These are phyloP conservation scores for Calameuta filiformis DNA, from an alignment of 2,888 invertebrate genomes.

Conservation along the genomic window DNA sequence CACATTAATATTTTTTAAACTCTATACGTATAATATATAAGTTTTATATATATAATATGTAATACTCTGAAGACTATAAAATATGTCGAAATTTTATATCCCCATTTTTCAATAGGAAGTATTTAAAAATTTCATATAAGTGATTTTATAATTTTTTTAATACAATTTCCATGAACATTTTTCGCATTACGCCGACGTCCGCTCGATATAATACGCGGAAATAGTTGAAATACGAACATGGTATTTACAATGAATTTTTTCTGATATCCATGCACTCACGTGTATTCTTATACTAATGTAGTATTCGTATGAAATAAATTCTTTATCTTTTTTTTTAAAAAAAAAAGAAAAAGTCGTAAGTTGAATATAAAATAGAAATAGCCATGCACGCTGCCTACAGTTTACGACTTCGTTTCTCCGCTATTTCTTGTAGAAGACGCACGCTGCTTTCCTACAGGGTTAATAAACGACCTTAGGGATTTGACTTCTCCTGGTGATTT, in stretches of 20 bases:
- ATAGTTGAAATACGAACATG: not conserved
- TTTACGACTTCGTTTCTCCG: not conserved
- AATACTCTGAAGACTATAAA: too few relatives aligned
- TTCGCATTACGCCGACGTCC: not conserved
- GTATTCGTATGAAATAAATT: not conserved
- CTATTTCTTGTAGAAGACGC: not conserved
- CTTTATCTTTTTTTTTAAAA: not conserved
- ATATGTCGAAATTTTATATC: too few relatives aligned
- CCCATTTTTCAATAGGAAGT: too few relatives aligned
- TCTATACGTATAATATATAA: too few relatives aligned
- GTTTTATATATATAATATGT: too few relatives aligned
- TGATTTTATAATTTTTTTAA: too few relatives aligned
- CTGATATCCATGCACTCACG: not conserved
- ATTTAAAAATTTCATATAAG: too few relatives aligned
- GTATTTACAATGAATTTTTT: not conserved
- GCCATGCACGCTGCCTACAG: not conserved
- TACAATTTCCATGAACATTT: too few relatives aligned
- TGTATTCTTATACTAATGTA: not conserved
- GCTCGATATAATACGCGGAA: not conserved
- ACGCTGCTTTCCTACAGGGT: constrained; percentile 19
- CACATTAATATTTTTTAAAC: too few relatives aligned
- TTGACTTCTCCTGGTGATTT: constrained; percentile 27
- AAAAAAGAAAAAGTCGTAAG: not conserved
- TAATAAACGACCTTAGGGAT: constrained; percentile 43
- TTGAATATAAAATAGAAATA: not conserved